Evolutionary conservation across 2,888 invertebrate species (phyloP).

Genomic region (Crossocerus cetratus): DNA sequence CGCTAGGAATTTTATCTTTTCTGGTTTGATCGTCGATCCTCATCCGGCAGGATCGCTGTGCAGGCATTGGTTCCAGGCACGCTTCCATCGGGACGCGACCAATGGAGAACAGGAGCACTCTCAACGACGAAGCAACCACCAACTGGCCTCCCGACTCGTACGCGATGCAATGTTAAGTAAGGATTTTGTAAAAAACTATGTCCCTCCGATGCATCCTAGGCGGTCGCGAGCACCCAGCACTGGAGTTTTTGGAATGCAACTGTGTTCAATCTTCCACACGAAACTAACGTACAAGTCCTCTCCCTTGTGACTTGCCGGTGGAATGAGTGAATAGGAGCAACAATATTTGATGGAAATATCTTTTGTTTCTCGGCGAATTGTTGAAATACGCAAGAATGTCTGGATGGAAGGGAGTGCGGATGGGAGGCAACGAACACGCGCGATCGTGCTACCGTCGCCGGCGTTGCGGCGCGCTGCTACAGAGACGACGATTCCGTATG

Average conservation of each 20-base stretch:
- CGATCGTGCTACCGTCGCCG: background rate
- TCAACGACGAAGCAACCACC: constrained; percentile 6
- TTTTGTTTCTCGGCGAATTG: no score
- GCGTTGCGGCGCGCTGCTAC: background rate
- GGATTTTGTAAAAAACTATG: constrained; percentile 63
- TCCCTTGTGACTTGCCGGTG: no score
- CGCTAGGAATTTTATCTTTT: constrained; percentile 17
- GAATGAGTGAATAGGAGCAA: no score
- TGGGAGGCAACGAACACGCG: background rate
- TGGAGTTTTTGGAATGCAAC: no score
- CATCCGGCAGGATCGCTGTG: constrained; percentile 24
- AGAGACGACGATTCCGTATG: constrained; percentile 28
- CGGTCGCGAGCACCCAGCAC: constrained; percentile 11
- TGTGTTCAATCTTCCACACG: no score
- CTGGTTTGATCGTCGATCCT: constrained; percentile 14
- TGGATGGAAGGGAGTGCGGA: no score
- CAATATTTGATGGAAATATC: no score
- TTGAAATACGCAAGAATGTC: no score
- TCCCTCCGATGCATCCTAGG: constrained; percentile 51
- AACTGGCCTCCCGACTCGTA: background rate
- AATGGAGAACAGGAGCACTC: background rate
- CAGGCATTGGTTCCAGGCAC: constrained; percentile 11
- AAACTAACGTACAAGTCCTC: no score
- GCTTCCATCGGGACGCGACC: constrained; percentile 30
- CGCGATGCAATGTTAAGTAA: constrained; percentile 39